Evolutionary conservation across 64 coral and sea anemone genomes (phyloP), one percentile per base, ranked within the genome.

Genomic region (Hydrozoanthus tunicans): DNA sequence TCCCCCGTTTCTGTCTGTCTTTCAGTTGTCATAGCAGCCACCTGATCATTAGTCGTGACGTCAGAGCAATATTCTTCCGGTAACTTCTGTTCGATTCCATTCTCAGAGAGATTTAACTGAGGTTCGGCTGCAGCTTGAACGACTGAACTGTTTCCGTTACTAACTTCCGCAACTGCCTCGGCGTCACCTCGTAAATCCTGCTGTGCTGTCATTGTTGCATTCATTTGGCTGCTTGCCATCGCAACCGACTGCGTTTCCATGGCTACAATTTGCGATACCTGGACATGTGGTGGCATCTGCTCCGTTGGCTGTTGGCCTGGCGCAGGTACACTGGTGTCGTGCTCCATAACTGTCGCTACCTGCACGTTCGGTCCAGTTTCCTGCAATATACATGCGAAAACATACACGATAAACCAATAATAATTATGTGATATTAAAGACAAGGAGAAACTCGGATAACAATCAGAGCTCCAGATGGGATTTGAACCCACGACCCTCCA

Each of bases 231-330:
- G 23, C 67, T 88, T 57, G 69, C 25, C 56, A 88, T 88, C 20
- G 69, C 69, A 88, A 56, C 25, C 17, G 84, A 59, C 25, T 88
- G 69, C 10, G 84, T 73, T 88, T 88, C 84, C 84, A 88, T 73
- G 23, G 23, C 32, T 74, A 60, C 69, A 58, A 88, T 58, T 13
- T 88, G 84, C 12, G 84, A 75, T 14, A 88, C 55, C 55, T 74
- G 84, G 26, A 32, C 24, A 56, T 86, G 83, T 12, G 20, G 53
- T 1, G 23, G 53, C 11, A 88, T 15, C 15, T 59, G 69, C 17
- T 88, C 84, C 6, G 24, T 51, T 73, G 58, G 84, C 9, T 73
- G 68, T 5, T 88, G 84, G 15, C 12, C 25, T 0, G 53, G 5
- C 11, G 15, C n/a, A 58, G 54, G 10, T 66, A 17, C 8, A 2